Evolutionary conservation across 2,113 vertebrate genomes (phyloP), one percentile per base, ranked within the genome.

Genomic region (Bujurquina vittata): DNA sequence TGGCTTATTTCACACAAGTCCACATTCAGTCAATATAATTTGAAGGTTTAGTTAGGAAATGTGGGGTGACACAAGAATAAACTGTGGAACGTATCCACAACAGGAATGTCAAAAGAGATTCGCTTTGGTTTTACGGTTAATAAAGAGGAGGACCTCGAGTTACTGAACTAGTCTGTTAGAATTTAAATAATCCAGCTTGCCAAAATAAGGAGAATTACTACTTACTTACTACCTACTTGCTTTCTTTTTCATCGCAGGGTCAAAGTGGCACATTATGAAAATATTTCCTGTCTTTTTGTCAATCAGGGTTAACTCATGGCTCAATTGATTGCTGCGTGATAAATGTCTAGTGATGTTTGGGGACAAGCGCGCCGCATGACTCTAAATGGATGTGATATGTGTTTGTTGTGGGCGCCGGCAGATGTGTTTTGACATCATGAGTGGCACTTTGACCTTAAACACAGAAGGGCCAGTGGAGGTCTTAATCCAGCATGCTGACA

Each of bases 401-500:
- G 52, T 46, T 67, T 77, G 46, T 52, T 73, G 31, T 54, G 57
- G 69, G 73, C 59, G 22, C 54, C 35, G 23, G 46, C 43, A 14
- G 60, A 77, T 15, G 5, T 83, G 65, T 75, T 83, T 74, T 79
- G 79, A 78, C 46, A 18, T 4, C 1, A 17, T 43, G 17, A 29
- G 18, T 8, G 20, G 33, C 69, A 73, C 54, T 69, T 61, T 84
- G 62, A 89, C 63, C 81, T 80, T 22, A 63, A 81, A 79, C 23
- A 56, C 57, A 60, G 69, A 23, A 46, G 15, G 63, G 81, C 77
- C 43, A 1, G 1, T 69, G 17, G 55, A 69, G 23, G 69, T 74
- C 58, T 79, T 82, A 78, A 83, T 84, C 72, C 65, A 56, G 59
- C 29, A 15, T 55, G 75, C 69, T 85, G 75, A 57, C 84, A 81